phyloP scores from a whole-genome alignment of 2,797 vertebrate species.

The Scyliorhinus canicula region DNA sequence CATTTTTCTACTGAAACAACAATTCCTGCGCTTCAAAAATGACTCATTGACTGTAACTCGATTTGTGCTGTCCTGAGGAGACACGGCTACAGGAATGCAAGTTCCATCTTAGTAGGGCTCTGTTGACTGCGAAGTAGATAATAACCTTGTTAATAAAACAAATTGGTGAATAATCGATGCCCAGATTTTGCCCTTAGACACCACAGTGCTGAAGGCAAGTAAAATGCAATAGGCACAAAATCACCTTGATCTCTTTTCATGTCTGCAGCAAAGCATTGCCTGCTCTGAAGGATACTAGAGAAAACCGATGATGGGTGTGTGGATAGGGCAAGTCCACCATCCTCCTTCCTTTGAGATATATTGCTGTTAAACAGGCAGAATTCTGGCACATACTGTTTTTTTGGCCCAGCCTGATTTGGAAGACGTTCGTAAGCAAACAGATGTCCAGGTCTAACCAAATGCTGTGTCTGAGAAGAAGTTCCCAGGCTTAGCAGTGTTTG shows the following conservation, averaged over 20 bases:
- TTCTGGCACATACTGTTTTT: neutral
- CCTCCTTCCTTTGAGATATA: neutral
- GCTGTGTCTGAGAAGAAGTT: neutral
- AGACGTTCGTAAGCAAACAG: slow-evolving; percentile 15
- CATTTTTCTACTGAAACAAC: neutral
- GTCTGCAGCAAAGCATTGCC: neutral
- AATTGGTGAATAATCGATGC: neutral
- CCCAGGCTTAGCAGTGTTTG: slow-evolving; percentile 32
- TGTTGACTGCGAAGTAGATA: neutral
- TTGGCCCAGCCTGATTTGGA: slow-evolving; percentile 1
- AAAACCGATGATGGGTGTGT: neutral
- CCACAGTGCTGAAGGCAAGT: neutral
- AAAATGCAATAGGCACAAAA: neutral
- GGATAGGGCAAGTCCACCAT: neutral
- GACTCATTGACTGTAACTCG: neutral
- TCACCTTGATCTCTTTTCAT: too few relatives aligned
- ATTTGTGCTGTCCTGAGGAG: too few relatives aligned
- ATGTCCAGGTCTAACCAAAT: slow-evolving; percentile 29
- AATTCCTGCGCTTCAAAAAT: neutral
- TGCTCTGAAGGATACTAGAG: neutral
- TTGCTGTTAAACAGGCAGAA: slow-evolving; percentile 7
- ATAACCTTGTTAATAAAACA: neutral
- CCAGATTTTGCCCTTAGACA: neutral
- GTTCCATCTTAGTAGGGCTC: neutral
- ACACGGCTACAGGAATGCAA: neutral